Base-by-base conservation (phyloP, 2,113 vertebrate species). In the Isichthys henryi region DNA sequence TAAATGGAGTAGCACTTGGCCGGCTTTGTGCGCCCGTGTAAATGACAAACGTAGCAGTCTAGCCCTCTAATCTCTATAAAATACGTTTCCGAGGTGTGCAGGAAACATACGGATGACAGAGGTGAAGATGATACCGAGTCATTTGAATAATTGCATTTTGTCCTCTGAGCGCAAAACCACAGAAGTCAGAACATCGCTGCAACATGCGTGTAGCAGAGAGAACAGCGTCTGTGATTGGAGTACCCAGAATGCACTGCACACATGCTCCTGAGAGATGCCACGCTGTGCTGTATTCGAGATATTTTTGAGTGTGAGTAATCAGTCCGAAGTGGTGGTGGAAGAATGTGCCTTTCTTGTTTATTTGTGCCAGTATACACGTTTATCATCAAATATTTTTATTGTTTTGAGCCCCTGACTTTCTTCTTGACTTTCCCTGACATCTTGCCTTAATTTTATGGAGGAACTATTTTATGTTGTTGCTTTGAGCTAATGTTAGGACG, bases 101-200 rank as follows among this genome's bases (percentile, higher is more conserved):
- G 17, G 62, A 70, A 70, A 70, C 27, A 13, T 49, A 27, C 11
- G 8, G 48, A 17, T 27, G 43, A 49, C 23, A 45, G 85, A 50
- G 23, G 53, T 88, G 45, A 46, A 27, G 58, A 31, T 88, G 58
- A 27, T 48, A 88, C 46, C n/a, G 62, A 74, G 27, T 58, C 35
- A 56, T 82, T 82, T 43, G n/a, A 70, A 56, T 89, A 52, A 56
- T 89, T 83, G 31, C 19, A 48, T 89, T 89, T 56, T 53, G 46
- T 66, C 10, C 48, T 48, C 31, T 39, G n/a, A 52, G 74, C 45
- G 27, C 46, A 31, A 8, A 50, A 15, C 31, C 35, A 80, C 1
- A 5, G 83, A 39, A 82, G 77, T 45, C 19, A 23, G 43, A 80
- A 80, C 35, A 77, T 77, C 5, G 2, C 35, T 77, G 74, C 15